Base-by-base conservation (phyloP, 1,140 invertebrate species). In the Drosophila chauvacae region DNA sequence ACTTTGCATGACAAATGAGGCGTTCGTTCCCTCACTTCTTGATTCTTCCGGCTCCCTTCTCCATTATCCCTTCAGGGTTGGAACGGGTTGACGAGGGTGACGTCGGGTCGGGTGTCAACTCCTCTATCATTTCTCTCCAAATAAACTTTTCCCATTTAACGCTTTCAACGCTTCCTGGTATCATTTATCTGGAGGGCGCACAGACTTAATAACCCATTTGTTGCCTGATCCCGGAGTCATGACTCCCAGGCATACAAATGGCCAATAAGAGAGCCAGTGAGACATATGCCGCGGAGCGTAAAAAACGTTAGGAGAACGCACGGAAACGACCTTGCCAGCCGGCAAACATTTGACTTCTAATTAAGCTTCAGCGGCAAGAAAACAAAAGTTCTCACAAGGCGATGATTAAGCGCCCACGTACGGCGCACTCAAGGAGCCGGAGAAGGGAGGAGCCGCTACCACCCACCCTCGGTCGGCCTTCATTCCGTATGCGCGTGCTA, bases 321-420 rank as follows among this genome's bases (percentile, higher is more conserved):
- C 33, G 48, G 35, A 45, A 77, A 78, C 62, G 82, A 50, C 82
- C 82, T 81, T 86, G 74, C 78, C 75, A 58, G 62, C 62, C 63
- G 68, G 84, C 80, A 83, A 81, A 78, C 84, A 84, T 90, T 87
- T 81, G 84, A 83, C 85, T 88, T 88, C 77, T 87, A 87, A 87
- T 87, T 87, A 87, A 87, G 66, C 39, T 23, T 28, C 35, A 20
- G 44, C n/a, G 76, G 68, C 74, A 56, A 55, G 71, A 78, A 86
- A 79, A 77, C 71, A 63, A 59, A 73, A 73, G 71, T 68, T 74
- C 65, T 65, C 59, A 57, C 60, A 51, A 59, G 75, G 64, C 80
- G 58, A 87, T 83, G 83, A 87, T 87, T 87, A 87, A 88, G 84
- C 73, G 72, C 60, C 76, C 84, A 88, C 83, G 84, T 88, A 57